These are phyloP conservation scores for Montipora efflorescens DNA, from an alignment of 64 coral and sea anemone species.

Conservation along the genomic window DNA sequence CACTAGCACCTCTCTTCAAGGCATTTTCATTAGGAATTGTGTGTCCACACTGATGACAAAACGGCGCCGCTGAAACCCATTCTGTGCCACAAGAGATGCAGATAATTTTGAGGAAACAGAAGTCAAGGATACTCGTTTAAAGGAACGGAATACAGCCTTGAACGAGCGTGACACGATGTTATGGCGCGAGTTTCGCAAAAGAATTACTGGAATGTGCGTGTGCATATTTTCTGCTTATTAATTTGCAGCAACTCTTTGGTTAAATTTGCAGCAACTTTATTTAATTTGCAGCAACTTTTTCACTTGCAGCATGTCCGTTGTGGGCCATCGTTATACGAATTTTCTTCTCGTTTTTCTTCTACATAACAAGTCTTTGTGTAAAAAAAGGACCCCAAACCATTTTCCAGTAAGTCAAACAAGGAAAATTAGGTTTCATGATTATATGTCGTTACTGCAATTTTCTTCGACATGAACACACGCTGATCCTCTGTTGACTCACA, in stretches of 20 bases:
- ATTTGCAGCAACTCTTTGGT: conserved; percentile 25
- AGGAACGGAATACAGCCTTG: not conserved
- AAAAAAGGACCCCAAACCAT: no score
- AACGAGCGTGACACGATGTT: not conserved
- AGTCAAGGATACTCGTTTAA: not conserved
- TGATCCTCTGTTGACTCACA: no score
- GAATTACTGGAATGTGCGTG: conserved; percentile 2
- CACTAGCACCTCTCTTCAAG: not conserved
- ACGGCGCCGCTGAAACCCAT: not conserved
- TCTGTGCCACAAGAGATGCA: conserved; percentile 21
- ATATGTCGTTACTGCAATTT: no score
- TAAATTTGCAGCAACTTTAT: conserved; percentile 30
- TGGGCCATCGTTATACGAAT: no score
- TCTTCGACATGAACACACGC: no score
- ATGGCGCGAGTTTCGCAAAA: not conserved
- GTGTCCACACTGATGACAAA: not conserved
- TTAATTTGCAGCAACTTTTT: conserved; percentile 14
- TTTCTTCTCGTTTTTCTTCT: no score
- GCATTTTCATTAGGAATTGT: not conserved
- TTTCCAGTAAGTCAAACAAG: no score
- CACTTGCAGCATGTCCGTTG: no score
- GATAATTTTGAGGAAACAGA: not conserved
- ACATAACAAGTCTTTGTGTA: no score
- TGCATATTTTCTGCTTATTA: not conserved
- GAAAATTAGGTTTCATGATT: no score